Percentiles rank a stretch among this genome's conserved stretches.
phyloP scores from a whole-genome alignment of 2,888 invertebrate species.

The Cryptophagus acutangulus region DNA sequence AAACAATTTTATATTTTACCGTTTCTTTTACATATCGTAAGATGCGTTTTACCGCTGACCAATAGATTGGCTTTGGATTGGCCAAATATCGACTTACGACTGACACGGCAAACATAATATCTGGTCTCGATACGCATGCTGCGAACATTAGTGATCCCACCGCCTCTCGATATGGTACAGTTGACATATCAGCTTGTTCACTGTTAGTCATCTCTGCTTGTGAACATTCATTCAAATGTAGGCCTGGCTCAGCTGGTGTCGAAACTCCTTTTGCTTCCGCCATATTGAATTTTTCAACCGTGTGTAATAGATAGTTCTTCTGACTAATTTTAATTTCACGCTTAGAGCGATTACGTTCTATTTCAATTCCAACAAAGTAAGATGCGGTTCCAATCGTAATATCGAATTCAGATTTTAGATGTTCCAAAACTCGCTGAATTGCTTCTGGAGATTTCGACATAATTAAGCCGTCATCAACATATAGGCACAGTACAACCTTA shows the following conservation, averaged over 20 bases:
- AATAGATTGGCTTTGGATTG: conserved; percentile 8
- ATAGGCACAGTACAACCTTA: no score
- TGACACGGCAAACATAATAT: conserved; percentile 25
- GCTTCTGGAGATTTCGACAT: no score
- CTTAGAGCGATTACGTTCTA: conserved; percentile 6
- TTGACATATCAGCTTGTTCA: no score
- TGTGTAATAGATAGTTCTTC: conserved; percentile 8
- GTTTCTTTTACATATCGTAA: conserved; percentile 10
- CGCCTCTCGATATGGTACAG: conserved; percentile 26
- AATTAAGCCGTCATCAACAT: no score
- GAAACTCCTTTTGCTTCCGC: conserved; percentile 8
- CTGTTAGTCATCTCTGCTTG: no score
- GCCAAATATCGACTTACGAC: conserved; percentile 20
- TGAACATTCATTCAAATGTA: no score
- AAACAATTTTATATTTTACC: conserved; percentile 8
- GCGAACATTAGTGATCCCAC: conserved; percentile 25
- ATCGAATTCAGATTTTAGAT: conserved; percentile 11
- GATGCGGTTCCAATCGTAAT: conserved; percentile 5
- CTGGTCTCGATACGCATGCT: conserved; percentile 23
- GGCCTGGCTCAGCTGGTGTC: conserved; percentile 12
- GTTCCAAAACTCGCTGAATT: no score
- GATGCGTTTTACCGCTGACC: conserved; percentile 12
- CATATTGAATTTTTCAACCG: conserved; percentile 11
- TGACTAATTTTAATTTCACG: conserved; percentile 12
- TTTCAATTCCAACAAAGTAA: conserved; percentile 17